phyloP scores from a whole-genome alignment of 1,140 invertebrate genomes.

The Thereuonema tuberculata region DNA sequence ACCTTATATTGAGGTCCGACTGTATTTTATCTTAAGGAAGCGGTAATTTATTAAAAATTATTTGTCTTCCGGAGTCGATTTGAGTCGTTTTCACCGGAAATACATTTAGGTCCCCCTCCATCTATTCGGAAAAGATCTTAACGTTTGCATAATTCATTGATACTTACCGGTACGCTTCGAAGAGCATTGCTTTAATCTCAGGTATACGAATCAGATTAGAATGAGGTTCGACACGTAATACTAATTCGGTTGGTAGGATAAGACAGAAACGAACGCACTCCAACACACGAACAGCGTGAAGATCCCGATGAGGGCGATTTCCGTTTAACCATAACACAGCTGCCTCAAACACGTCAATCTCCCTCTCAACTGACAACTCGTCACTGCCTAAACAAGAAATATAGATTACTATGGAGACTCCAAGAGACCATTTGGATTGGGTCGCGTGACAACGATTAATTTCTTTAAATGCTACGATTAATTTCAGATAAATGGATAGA shows the following conservation, averaged over 20 bases:
- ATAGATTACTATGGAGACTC: not conserved
- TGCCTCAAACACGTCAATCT: not conserved
- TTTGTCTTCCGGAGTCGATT: too few relatives aligned
- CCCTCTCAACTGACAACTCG: not conserved
- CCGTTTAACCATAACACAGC: not conserved
- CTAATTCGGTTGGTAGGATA: not conserved
- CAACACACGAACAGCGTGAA: not conserved
- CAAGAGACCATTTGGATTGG: too few relatives aligned
- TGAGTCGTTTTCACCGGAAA: too few relatives aligned
- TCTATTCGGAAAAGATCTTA: too few relatives aligned
- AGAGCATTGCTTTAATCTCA: not conserved
- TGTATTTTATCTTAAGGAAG: too few relatives aligned
- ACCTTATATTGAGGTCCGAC: too few relatives aligned
- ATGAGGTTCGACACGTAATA: not conserved
- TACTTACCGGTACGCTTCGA: not conserved
- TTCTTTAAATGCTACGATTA: too few relatives aligned
- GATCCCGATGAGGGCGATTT: not conserved
- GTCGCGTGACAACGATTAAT: too few relatives aligned
- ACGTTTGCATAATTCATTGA: too few relatives aligned
- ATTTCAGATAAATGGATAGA: too few relatives aligned
- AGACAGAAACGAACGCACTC: not conserved
- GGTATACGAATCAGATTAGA: not conserved
- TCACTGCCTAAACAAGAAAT: not conserved
- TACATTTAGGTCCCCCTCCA: too few relatives aligned
- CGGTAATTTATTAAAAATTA: too few relatives aligned